These are phyloP conservation scores for Periphyllus acericola DNA, from an alignment of 2,888 invertebrate species.

Conservation along the genomic window DNA sequence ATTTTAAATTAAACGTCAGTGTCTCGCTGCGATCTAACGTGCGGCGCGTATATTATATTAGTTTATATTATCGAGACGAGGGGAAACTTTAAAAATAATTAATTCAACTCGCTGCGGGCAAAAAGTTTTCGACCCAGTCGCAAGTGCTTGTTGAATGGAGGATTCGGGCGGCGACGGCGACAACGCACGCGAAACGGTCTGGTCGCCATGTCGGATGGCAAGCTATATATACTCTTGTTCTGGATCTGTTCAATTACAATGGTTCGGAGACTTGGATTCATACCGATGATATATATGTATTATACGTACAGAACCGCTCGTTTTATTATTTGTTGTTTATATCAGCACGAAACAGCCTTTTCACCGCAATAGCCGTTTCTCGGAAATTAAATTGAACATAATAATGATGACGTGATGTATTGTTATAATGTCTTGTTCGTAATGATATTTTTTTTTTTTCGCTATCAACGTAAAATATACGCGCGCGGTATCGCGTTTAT, in stretches of 20 bases:
- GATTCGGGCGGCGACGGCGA: neutral
- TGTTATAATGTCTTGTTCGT: neutral
- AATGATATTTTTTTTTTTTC: neutral
- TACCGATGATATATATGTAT: neutral
- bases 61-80: neutral
- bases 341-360: neutral
- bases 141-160: conserved; percentile 24
- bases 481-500: neutral
- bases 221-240: conserved; percentile 28
- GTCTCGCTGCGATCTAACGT: neutral
- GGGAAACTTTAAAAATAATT: neutral
- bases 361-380: neutral
- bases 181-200: neutral
- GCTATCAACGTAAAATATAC: neutral
- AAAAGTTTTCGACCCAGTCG: conserved; percentile 13
- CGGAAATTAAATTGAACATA: neutral
- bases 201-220: neutral
- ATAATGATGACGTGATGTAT: neutral
- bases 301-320: neutral
- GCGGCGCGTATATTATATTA: neutral
- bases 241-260: conserved; percentile 23
- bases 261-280: neutral
- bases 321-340: conserved; percentile 12
- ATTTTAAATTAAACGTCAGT: conserved; percentile 8
- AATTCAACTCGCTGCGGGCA: neutral